Evolutionary conservation across 2,888 invertebrate species (phyloP).

Genomic region (Prostheceraeus crozeri): DNA sequence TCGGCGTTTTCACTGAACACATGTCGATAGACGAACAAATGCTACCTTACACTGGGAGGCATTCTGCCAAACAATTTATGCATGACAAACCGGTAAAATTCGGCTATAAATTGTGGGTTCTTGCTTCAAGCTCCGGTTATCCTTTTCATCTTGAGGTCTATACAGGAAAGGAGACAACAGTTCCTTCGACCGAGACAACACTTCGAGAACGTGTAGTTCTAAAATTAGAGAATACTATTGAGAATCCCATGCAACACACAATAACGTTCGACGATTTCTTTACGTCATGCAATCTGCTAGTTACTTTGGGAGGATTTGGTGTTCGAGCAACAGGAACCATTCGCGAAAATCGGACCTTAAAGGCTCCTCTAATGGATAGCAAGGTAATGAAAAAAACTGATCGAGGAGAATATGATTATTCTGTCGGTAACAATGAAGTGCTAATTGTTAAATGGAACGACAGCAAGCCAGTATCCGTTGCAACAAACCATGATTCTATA

Average conservation of each 20-base stretch:
- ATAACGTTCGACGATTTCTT: slow-evolving; percentile 40
- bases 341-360: slow-evolving; percentile 23
- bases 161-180: neutral
- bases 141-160: slow-evolving; percentile 11
- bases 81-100: slow-evolving; percentile 26
- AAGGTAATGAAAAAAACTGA: neutral
- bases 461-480: slow-evolving; percentile 7
- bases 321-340: slow-evolving; percentile 36
- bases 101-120: slow-evolving; percentile 43
- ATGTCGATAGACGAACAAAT: slow-evolving; percentile 48
- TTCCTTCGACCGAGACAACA: slow-evolving; percentile 6
- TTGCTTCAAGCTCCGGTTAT: slow-evolving; percentile 33
- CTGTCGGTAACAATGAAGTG: slow-evolving; percentile 5
- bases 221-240: neutral
- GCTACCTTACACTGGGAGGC: slow-evolving; percentile 49
- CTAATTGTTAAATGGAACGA: slow-evolving; percentile 29
- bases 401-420: neutral
- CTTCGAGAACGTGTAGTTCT: slow-evolving; percentile 4
- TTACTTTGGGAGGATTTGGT: slow-evolving; percentile 26
- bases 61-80: slow-evolving; percentile 36
- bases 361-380: neutral
- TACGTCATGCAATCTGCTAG: slow-evolving; percentile 32
- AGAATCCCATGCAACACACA: neutral
- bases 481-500: slow-evolving; percentile 4
- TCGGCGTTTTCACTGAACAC: slow-evolving; percentile 35